Evolutionary conservation across 2,797 vertebrate genomes (phyloP).

Genomic region (Xenopus petersii): DNA sequence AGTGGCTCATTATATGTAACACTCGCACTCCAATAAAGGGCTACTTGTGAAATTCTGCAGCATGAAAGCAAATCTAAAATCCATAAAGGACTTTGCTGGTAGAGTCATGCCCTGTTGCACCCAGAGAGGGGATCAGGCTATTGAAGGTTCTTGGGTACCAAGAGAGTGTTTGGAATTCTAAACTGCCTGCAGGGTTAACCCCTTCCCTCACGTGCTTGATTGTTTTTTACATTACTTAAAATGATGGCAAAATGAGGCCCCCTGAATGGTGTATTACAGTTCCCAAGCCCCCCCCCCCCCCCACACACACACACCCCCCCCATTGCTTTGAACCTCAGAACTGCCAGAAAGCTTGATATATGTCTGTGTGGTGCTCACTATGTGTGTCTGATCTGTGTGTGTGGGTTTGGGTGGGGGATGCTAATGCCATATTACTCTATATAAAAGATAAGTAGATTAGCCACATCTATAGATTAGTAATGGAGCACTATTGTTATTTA

Average conservation of each 20-base stretch:
- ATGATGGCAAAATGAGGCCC: no score
- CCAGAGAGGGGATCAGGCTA: background rate
- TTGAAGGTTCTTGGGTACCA: background rate
- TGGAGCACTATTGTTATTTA: constrained; percentile 51
- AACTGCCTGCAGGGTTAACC: constrained; percentile 8
- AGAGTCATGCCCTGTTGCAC: background rate
- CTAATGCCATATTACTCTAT: constrained; percentile 1
- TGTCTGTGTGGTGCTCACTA: no score
- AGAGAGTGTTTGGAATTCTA: background rate
- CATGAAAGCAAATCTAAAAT: constrained; percentile 60
- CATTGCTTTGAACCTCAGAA: no score
- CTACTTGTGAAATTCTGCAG: constrained; percentile 76
- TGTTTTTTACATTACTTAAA: no score
- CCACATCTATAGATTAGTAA: constrained; percentile 61
- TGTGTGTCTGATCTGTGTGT: background rate
- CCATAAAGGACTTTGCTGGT: constrained; percentile 41
- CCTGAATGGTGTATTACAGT: no score
- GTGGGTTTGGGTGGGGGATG: background rate
- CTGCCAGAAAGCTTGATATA: no score
- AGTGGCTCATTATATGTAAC: constrained; percentile 63
- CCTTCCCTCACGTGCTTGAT: background rate
- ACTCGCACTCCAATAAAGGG: constrained; percentile 51
- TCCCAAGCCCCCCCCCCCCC: no score
- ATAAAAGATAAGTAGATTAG: constrained; percentile 36
- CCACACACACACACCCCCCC: no score